A percentile compares a stretch with the other conserved stretches of the same genome.
Conservation (phyloP, 2,888 invertebrate genomes). For the Cryptus viduatorius region DNA sequence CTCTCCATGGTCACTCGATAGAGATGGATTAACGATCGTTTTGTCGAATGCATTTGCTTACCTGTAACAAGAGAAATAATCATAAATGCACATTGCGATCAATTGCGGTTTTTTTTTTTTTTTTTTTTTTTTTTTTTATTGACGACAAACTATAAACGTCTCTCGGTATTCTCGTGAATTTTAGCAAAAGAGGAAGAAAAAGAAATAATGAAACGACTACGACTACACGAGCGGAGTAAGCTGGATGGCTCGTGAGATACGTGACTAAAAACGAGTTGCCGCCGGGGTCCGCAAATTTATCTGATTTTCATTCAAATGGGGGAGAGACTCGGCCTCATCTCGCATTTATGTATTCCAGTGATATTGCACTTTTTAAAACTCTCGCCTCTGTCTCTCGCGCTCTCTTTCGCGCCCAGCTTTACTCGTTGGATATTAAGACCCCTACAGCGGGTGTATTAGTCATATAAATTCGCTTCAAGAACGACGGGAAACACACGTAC, state of each 20-base stretch:
- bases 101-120: conserved; percentile 46
- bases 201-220: conserved; percentile 37
- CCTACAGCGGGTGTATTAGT: conserved; percentile 80
- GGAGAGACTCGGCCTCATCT: conserved; percentile 78
- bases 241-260: conserved; percentile 33
- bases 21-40: background rate
- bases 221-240: conserved; percentile 41
- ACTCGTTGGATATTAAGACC: conserved; percentile 80
- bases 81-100: conserved; percentile 22
- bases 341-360: conserved; percentile 83
- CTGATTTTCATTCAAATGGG: conserved; percentile 83
- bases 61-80: conserved; percentile 55
- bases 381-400: conserved; percentile 75
- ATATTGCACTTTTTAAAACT: conserved; percentile 83
- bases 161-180: conserved; percentile 32
- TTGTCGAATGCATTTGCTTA: conserved; percentile 45
- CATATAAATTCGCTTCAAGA: conserved; percentile 81
- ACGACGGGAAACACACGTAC: conserved; percentile 66
- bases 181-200: background rate
- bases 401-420: conserved; percentile 45
- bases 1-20: conserved; percentile 1
- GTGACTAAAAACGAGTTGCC: conserved; percentile 75
- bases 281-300: conserved; percentile 79
- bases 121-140: background rate
- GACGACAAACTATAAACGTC: conserved; percentile 26